A percentile compares a stretch with the other conserved stretches of the same genome.
phyloP scores from a whole-genome alignment of 1,140 invertebrate genomes.

The Geopemphigus sp. region DNA sequence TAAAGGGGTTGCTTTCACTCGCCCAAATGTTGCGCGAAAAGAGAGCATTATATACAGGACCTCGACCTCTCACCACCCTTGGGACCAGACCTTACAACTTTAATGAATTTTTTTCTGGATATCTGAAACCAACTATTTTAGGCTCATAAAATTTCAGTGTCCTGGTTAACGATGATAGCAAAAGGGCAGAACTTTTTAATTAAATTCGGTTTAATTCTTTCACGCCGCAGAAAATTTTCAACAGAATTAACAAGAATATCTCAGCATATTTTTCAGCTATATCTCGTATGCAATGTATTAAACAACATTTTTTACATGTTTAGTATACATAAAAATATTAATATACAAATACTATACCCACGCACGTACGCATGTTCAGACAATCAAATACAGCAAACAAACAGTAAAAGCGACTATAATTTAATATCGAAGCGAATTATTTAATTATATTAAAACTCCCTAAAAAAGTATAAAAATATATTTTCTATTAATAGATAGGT shows the following conservation, averaged over 20 bases:
- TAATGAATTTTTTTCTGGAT: constrained; percentile 36
- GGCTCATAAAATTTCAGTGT: not conserved
- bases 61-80: not conserved
- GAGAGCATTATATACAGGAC: not conserved
- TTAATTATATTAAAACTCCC: too few relatives aligned
- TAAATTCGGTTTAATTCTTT: not conserved
- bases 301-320: too few relatives aligned
- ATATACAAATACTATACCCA: too few relatives aligned
- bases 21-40: not conserved
- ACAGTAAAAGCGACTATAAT: too few relatives aligned
- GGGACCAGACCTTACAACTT: constrained; percentile 18
- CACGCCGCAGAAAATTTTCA: constrained; percentile 2
- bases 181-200: constrained; percentile 13
- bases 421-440: too few relatives aligned
- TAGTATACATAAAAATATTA: too few relatives aligned
- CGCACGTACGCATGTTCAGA: too few relatives aligned
- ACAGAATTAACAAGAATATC: constrained; percentile 4
- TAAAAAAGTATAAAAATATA: too few relatives aligned
- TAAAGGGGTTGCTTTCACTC: constrained; percentile 7
- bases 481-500: too few relatives aligned
- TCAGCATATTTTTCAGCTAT: not conserved
- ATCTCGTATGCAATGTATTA: too few relatives aligned
- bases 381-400: too few relatives aligned
- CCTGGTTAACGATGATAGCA: not conserved
- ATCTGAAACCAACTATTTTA: constrained; percentile 6